These are phyloP conservation scores for Rhopilema esculentum DNA, from an alignment of 30 jellyfish, hydroid and myxozoan species.

Conservation along the genomic window DNA sequence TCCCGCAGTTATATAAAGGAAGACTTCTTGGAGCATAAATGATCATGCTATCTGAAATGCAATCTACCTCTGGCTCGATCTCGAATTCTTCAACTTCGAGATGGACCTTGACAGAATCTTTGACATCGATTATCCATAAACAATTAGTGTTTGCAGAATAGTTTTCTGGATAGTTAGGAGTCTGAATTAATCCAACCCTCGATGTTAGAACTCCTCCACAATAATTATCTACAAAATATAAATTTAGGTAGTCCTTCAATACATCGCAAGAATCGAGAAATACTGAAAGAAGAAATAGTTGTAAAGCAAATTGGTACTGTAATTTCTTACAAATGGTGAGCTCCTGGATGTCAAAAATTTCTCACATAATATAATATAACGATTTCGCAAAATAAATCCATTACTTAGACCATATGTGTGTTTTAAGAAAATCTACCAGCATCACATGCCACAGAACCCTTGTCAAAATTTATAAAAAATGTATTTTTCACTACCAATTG, in stretches of 20 bases:
- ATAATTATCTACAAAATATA: not conserved
- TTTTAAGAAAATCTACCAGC: no score
- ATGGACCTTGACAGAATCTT: constrained; percentile 13
- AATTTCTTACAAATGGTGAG: no score
- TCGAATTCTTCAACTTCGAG: constrained; percentile 47
- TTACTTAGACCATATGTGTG: no score
- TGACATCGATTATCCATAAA: constrained; percentile 58
- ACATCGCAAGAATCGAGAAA: not conserved
- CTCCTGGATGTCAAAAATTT: no score
- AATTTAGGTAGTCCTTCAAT: no score
- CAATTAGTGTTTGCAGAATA: constrained; percentile 55
- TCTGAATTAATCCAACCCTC: constrained; percentile 41
- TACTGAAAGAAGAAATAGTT: not conserved
- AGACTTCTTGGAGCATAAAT: constrained; percentile 12
- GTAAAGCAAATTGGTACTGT: no score
- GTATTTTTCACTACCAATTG: no score
- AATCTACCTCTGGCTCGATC: constrained; percentile 48
- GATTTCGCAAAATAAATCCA: no score
- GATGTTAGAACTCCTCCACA: constrained; percentile 83
- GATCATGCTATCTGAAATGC: constrained; percentile 54
- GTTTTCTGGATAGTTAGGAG: constrained; percentile 64
- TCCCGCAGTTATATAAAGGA: constrained; percentile 72
- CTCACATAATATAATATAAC: no score
- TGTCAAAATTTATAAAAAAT: no score
- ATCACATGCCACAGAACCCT: no score